These are phyloP conservation scores for Andricus quercusramuli DNA, from an alignment of 2,888 invertebrate genomes.

Conservation along the genomic window DNA sequence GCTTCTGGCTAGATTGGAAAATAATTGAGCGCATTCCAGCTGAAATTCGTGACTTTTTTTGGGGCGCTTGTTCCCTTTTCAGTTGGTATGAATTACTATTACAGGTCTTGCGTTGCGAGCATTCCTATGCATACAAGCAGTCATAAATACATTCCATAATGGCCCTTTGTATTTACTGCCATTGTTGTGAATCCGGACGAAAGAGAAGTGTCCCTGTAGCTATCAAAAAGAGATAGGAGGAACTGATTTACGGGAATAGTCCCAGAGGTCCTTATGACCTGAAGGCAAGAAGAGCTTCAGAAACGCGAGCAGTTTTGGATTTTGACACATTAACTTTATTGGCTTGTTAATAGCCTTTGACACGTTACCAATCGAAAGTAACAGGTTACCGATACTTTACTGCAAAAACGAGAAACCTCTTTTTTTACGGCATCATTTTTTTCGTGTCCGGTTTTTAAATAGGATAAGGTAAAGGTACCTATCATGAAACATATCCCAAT, in stretches of 20 bases:
- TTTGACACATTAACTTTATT: background rate
- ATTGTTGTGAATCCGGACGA: constrained; percentile 19
- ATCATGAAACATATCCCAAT: too few relatives aligned
- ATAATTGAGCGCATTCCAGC: constrained; percentile 13
- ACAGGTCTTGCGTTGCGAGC: constrained; percentile 13
- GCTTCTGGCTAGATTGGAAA: background rate
- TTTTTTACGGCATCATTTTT: too few relatives aligned
- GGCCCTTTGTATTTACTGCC: constrained; percentile 36
- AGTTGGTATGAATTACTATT: constrained; percentile 4
- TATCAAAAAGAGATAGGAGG: constrained; percentile 17
- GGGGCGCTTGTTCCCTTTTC: background rate
- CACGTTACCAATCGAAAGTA: too few relatives aligned
- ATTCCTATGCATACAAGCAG: constrained; percentile 5
- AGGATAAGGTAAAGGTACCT: too few relatives aligned
- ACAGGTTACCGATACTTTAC: too few relatives aligned
- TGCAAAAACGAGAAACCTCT: too few relatives aligned
- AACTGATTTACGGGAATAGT: constrained; percentile 1
- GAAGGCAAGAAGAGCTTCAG: constrained; percentile 17
- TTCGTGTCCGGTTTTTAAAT: too few relatives aligned
- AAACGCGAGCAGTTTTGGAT: background rate
- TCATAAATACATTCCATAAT: constrained; percentile 38
- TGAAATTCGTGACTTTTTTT: background rate
- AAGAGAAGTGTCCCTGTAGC: constrained; percentile 17
- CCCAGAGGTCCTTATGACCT: constrained; percentile 14
- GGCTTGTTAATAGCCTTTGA: background rate